Evolutionary conservation across 2,797 vertebrate species (phyloP), one percentile per base, ranked within the genome.

Genomic region (Cirrhinus mrigala): DNA sequence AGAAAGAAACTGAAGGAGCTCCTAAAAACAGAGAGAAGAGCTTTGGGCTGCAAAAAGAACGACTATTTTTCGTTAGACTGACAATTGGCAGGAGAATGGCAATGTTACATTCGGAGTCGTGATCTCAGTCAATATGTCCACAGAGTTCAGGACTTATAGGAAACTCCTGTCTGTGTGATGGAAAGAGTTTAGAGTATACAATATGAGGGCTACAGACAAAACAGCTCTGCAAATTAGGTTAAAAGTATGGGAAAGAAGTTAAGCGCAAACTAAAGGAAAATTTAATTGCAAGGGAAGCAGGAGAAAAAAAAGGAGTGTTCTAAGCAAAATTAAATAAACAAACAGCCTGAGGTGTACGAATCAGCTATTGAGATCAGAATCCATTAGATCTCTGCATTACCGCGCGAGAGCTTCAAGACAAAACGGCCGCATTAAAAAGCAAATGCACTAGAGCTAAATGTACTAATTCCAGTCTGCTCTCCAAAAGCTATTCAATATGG

Each of bases 141-240:
- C 74, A 85, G 68, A 88, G 68, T 74, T 87, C 83, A 69, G 80
- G 85, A 73, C 62, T 85, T 82, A 89, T 76, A 77, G 79, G 85
- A 85, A 66, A 84, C 79, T 73, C 79, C 48, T 88, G 83, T 44
- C 58, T 27, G 33, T 75, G 80, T 82, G 46, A 81, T 15, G 44
- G 79, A 82, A 69, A 48, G 78, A 64, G 48, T 62, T 79, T 79
- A 46, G 48, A 14, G 27, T 68, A 58, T 8, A 52, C 29, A 69
- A 33, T 16, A 68, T 37, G 40, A 62, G 46, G 64, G 24, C 20
- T 29, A 16, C 15, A 74, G 52, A 82, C 27, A 22, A 50, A 20
- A 56, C 9, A 2, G 37, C 27, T 83, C 60, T 52, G 18, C 29
- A 76, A 76, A 83, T 83, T 24, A 52, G 60, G 60, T 52, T 79